Evolutionary conservation across 2,797 vertebrate species (phyloP).

Genomic region (Danio choprae): DNA sequence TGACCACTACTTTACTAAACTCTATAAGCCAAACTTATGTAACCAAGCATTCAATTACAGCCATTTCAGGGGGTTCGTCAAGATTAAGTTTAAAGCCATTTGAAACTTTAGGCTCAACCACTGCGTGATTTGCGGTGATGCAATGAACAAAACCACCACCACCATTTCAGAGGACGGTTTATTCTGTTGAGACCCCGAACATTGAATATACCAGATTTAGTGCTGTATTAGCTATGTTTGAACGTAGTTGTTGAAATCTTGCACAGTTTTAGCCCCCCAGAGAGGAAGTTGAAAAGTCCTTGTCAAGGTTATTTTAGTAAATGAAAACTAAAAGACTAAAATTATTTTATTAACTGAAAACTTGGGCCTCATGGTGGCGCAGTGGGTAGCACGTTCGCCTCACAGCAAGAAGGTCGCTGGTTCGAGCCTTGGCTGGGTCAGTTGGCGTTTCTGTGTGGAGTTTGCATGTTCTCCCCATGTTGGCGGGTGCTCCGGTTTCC

Average conservation of each 20-base stretch:
- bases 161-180: constrained; percentile 65
- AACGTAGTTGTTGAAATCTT: constrained; percentile 72
- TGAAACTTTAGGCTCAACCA: constrained; percentile 66
- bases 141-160: constrained; percentile 53
- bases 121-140: constrained; percentile 65
- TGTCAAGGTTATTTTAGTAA: too few species aligned
- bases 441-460: too few species aligned
- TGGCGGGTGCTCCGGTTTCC: too few species aligned
- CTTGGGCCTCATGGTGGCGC: too few species aligned
- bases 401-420: too few species aligned
- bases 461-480: too few species aligned
- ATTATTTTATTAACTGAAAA: too few species aligned
- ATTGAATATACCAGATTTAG: constrained; percentile 60
- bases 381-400: too few species aligned
- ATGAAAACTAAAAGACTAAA: too few species aligned
- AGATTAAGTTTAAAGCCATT: constrained; percentile 1
- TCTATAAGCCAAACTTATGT: constrained; percentile 58
- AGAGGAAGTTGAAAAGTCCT: constrained; percentile 64
- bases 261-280: constrained; percentile 69
- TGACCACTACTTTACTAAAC: constrained; percentile 37
- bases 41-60: constrained; percentile 54
- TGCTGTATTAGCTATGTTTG: constrained; percentile 68
- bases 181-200: constrained; percentile 69
- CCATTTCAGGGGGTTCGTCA: constrained; percentile 45
- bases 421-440: too few species aligned